phyloP scores from a whole-genome alignment of 1,140 invertebrate genomes.

The Achroia grisella region DNA sequence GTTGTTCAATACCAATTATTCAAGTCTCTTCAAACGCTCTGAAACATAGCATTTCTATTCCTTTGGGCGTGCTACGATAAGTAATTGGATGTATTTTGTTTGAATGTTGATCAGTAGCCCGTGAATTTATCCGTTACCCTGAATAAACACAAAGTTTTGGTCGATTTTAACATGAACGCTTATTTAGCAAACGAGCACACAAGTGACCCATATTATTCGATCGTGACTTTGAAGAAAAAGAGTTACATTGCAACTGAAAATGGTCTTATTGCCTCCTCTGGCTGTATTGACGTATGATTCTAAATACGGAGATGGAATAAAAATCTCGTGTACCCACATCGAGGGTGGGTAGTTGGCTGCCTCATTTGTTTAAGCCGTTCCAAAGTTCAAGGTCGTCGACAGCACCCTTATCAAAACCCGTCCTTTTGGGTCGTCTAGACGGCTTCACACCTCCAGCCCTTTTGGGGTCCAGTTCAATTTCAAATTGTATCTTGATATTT shows the following conservation, averaged over 20 bases:
- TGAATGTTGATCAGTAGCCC: conserved; percentile 29
- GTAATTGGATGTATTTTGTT: conserved; percentile 38
- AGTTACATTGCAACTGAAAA: no score
- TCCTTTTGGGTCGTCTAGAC: conserved; percentile 66
- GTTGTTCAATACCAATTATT: conserved; percentile 24
- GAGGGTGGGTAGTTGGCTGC: conserved; percentile 10
- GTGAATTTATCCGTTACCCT: conserved; percentile 27
- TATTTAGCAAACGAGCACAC: neutral
- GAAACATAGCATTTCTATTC: conserved; percentile 23
- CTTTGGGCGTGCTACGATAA: conserved; percentile 22
- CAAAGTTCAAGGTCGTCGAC: conserved; percentile 62
- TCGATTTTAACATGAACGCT: conserved; percentile 10
- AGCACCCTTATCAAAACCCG: conserved; percentile 59
- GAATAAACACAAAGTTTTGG: conserved; percentile 23
- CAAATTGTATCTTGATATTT: conserved; percentile 22
- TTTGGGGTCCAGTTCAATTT: conserved; percentile 53
- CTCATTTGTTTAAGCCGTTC: conserved; percentile 64
- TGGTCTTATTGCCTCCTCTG: conserved; percentile 8
- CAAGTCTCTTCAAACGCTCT: conserved; percentile 22
- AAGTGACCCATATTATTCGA: no score
- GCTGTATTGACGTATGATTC: neutral
- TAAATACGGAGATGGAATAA: neutral
- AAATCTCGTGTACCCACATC: neutral
- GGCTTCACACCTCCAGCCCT: conserved; percentile 61
- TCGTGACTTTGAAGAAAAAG: neutral